These are phyloP conservation scores for Scaptomyza tumidula DNA, from an alignment of 2,888 invertebrate species.

Conservation along the genomic window DNA sequence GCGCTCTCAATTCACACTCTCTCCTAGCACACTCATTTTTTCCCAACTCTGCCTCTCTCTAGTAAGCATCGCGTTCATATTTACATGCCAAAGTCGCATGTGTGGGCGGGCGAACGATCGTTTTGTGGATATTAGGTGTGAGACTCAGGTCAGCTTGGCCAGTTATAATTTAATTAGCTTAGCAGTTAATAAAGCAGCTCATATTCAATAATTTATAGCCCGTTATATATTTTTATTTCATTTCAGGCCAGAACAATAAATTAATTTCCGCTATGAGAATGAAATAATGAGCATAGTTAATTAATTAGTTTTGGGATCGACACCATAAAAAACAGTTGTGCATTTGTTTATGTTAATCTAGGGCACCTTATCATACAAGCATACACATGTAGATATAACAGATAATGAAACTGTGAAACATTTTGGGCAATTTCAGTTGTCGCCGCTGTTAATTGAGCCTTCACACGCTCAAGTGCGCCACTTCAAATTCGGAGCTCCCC, in stretches of 20 bases:
- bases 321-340: conserved; percentile 34
- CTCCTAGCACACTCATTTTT: no score
- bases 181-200: conserved; percentile 40
- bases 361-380: not conserved
- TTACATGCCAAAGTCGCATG: conserved; percentile 9
- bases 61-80: conserved; percentile 7
- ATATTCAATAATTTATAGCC: conserved; percentile 35
- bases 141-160: not conserved
- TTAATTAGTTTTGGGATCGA: conserved; percentile 25
- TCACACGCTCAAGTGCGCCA: conserved; percentile 71
- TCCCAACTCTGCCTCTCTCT: not conserved
- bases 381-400: conserved; percentile 40
- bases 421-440: conserved; percentile 40
- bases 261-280: conserved; percentile 17
- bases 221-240: conserved; percentile 32
- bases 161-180: conserved; percentile 56
- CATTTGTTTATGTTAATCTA: conserved; percentile 44
- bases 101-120: conserved; percentile 10
- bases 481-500: conserved; percentile 44
- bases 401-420: conserved; percentile 75
- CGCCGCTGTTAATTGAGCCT: conserved; percentile 70
- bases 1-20: conserved; percentile 13
- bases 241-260: conserved; percentile 48
- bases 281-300: conserved; percentile 37
- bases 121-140: conserved; percentile 3